phyloP scores from a whole-genome alignment of 1,140 invertebrate species.

The Drosophila mayri region DNA sequence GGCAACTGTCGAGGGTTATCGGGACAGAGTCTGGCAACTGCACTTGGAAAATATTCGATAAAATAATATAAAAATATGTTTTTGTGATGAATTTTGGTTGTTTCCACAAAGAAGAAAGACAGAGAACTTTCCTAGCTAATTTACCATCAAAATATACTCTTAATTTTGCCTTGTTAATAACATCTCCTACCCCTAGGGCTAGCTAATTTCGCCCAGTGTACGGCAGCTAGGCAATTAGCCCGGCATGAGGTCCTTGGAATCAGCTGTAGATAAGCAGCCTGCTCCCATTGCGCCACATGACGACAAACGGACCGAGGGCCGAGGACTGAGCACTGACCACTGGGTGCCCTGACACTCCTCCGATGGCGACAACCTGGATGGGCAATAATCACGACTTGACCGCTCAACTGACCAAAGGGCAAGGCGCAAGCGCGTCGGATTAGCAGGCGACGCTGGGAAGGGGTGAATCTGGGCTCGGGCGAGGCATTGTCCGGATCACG shows the following conservation, averaged over 20 bases:
- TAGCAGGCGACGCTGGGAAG: conserved; percentile 11
- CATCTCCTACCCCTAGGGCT: neutral
- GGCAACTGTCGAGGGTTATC: conserved; percentile 42
- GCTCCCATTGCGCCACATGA: conserved; percentile 39
- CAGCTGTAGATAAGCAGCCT: conserved; percentile 54
- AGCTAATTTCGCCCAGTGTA: conserved; percentile 28
- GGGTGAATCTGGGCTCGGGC: neutral
- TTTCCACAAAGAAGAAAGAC: neutral
- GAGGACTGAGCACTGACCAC: conserved; percentile 45
- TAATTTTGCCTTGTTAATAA: neutral
- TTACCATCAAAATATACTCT: too few species aligned
- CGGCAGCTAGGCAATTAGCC: conserved; percentile 24
- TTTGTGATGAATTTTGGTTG: too few species aligned
- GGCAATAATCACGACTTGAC: conserved; percentile 47
- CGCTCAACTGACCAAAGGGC: conserved; percentile 71
- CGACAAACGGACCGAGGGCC: conserved; percentile 1
- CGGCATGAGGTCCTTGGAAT: conserved; percentile 43
- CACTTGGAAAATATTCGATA: conserved; percentile 7
- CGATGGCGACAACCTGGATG: conserved; percentile 16
- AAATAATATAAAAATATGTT: neutral
- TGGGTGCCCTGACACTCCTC: conserved; percentile 50
- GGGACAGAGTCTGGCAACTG: neutral
- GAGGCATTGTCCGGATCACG: conserved; percentile 57
- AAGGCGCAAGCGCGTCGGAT: conserved; percentile 62
- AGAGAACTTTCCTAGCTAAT: neutral